phyloP scores from a whole-genome alignment of 1,140 invertebrate genomes.

The Lanistes nyassanus region DNA sequence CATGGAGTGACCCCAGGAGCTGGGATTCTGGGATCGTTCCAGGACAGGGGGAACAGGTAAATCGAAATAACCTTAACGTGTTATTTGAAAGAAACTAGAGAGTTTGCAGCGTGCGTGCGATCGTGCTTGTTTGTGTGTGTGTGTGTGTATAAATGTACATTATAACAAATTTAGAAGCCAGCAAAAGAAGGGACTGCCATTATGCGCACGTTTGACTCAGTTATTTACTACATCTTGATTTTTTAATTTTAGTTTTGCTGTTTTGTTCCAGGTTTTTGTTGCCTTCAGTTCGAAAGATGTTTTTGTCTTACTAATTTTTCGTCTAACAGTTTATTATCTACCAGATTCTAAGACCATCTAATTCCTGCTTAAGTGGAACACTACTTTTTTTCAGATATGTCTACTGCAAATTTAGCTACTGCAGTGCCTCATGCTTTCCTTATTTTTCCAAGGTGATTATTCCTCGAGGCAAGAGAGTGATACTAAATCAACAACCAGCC shows the following conservation, averaged over 20 bases:
- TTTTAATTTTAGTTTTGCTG: background rate
- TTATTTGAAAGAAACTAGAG: background rate
- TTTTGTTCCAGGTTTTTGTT: background rate
- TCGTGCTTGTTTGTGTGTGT: background rate
- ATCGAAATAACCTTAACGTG: too few relatives aligned
- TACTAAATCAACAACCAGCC: slow-evolving; percentile 11
- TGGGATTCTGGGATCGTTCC: too few relatives aligned
- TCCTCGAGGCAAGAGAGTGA: background rate
- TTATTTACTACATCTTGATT: background rate
- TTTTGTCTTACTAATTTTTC: too few relatives aligned
- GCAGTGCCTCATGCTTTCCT: background rate
- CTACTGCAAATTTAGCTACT: background rate
- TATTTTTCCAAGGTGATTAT: background rate
- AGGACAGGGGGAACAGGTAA: too few relatives aligned
- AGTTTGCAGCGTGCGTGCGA: background rate
- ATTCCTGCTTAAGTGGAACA: too few relatives aligned
- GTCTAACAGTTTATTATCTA: too few relatives aligned
- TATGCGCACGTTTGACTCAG: background rate
- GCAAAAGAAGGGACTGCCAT: background rate
- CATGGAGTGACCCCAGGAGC: too few relatives aligned
- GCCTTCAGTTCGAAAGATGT: background rate
- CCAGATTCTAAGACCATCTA: too few relatives aligned
- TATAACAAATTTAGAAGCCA: background rate
- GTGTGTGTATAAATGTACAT: slow-evolving; percentile 3
- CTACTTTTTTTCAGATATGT: background rate